A percentile compares a stretch with the other conserved stretches of the same genome.
Evolutionary conservation across 2,797 vertebrate genomes (phyloP).

Genomic region (Cryptoprocta ferox): DNA sequence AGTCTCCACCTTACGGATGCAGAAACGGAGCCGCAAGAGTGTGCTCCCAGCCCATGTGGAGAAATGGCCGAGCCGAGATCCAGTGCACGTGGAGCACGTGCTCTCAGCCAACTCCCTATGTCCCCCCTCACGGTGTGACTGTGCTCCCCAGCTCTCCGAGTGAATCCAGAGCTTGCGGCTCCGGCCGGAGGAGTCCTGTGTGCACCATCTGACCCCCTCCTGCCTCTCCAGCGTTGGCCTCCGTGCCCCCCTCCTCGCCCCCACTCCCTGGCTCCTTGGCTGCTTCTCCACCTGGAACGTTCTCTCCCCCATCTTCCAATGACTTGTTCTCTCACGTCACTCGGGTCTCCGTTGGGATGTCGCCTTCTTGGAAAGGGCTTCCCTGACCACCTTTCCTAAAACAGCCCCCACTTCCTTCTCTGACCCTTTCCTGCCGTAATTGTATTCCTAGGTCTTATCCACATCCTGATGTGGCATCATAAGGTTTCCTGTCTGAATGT

Average conservation of each 20-base stretch:
- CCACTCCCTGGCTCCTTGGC: neutral
- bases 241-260: neutral
- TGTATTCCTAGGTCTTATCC: neutral
- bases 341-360: neutral
- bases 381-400: neutral
- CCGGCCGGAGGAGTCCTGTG: accelerated
- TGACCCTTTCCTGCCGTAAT: neutral
- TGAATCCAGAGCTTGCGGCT: neutral
- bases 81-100: accelerated
- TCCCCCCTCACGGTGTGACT: accelerated
- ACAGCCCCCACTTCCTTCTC: neutral
- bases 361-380: neutral
- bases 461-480: neutral
- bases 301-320: neutral
- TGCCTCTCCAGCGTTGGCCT: neutral
- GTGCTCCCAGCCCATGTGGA: accelerated
- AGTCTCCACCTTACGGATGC: neutral
- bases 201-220: accelerated
- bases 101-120: accelerated
- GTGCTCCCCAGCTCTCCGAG: neutral
- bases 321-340: neutral
- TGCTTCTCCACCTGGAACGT: neutral
- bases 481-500: neutral
- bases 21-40: neutral
- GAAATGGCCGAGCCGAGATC: neutral